Base-by-base conservation (phyloP, 2,113 vertebrate genomes). In the Thamnaconus septentrionalis region DNA sequence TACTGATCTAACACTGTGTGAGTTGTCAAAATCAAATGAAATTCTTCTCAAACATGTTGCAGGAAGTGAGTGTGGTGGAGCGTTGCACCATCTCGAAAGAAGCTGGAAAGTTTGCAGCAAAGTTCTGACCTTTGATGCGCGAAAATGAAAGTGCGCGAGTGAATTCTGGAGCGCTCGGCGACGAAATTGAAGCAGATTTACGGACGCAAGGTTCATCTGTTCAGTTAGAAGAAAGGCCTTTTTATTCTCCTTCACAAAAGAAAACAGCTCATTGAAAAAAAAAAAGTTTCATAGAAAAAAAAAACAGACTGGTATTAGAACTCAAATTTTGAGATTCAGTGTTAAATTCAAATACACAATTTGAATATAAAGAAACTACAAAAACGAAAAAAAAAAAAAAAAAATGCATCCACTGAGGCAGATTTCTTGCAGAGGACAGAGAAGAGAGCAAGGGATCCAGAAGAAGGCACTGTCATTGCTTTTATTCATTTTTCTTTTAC, bases 341-440 rank as follows among this genome's bases (percentile, higher is more conserved):
- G 85, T 91, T 87, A 69, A 83, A 85, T 89, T 89, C 82, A 88
- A 90, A 91, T 87, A 89, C 85, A 90, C 81, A 89, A 71, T 87
- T 87, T 90, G 85, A 83, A 85, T 86, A 84, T 85, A 70, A 85
- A 31, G 18, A 31, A 88, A 85, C 80, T 86, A 83, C 64, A 84
- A 73, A 82, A 73, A 78, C 68, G 49, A n/a, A n/a, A n/a, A n/a
- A n/a, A n/a, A 31, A 31, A 31, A 31, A 83, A 73, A 82, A 79
- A 79, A 61, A 53, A 69, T 84, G 81, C 73, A 75, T 84, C 85
- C 12, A 66, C 70, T 75, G 73, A 78, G 73, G 71, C 80, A 61
- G 57, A 49, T 69, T 82, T 82, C 64, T 78, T 85, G 67, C 71
- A 66, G 67, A 76, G 60, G 81, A 74, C 59, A 55, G 53, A 53